Conservation (phyloP, 2,113 vertebrate genomes). For the Pelusios castaneus region DNA sequence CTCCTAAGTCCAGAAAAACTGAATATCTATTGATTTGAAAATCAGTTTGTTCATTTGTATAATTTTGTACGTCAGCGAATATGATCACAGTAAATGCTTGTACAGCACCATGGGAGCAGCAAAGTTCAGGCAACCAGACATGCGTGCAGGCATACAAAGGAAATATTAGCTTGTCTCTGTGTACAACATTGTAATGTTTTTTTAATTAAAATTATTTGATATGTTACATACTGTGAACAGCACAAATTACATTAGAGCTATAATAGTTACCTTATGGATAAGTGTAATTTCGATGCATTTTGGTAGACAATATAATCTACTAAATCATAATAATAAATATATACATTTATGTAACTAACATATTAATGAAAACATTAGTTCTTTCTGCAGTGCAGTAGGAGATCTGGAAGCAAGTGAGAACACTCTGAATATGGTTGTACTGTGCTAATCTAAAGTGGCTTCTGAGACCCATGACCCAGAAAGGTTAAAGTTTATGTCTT, state of each 20-base stretch:
- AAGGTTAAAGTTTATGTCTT: conserved; percentile 72
- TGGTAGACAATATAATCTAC: conserved; percentile 5
- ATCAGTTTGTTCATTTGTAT: not conserved
- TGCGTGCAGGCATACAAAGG: not conserved
- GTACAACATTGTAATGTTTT: not conserved
- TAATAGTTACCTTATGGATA: conserved; percentile 45
- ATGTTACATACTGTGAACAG: conserved; percentile 4
- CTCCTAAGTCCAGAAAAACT: not conserved
- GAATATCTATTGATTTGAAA: not conserved
- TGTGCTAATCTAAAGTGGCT: conserved; percentile 48
- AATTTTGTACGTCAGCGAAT: not conserved
- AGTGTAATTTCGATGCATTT: not conserved
- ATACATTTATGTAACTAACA: conserved; percentile 37
- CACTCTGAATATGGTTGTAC: not conserved
- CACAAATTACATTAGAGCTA: conserved; percentile 1
- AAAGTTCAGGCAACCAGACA: conserved; percentile 12
- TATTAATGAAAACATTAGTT: conserved; percentile 54
- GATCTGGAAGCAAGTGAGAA: conserved; percentile 55
- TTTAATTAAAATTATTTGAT: conserved; percentile 51
- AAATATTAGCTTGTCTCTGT: not conserved
- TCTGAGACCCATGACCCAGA: conserved; percentile 54
- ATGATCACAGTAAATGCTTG: not conserved
- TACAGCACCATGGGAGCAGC: not conserved
- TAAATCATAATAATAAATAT: conserved; percentile 53
- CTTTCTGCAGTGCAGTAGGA: conserved; percentile 23